Conservation (phyloP, 2,797 vertebrate genomes). For the Scarus forsteni region DNA sequence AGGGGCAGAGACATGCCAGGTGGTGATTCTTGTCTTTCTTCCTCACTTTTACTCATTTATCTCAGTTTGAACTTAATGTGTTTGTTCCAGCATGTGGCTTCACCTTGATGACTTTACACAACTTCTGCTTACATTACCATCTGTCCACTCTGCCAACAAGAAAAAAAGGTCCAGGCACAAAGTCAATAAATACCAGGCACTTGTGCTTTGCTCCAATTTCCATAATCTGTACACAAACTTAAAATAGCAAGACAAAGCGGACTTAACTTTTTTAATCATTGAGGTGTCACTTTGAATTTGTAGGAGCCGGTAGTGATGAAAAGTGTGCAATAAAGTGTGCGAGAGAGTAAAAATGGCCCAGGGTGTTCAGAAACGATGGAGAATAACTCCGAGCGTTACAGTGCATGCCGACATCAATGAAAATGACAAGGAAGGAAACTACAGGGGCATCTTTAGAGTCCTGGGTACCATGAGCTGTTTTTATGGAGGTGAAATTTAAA, state of each 20-base stretch:
- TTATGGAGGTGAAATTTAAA: slow-evolving; percentile 52
- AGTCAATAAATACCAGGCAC: slow-evolving; percentile 15
- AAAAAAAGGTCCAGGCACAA: slow-evolving; percentile 15
- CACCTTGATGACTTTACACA: slow-evolving; percentile 40
- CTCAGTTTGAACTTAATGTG: slow-evolving; percentile 1
- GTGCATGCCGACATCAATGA: slow-evolving; percentile 28
- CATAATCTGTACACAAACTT: slow-evolving; percentile 16
- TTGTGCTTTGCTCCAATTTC: slow-evolving; percentile 10
- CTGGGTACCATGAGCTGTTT: slow-evolving; percentile 23
- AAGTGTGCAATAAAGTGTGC: slow-evolving; percentile 2
- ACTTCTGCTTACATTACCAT: slow-evolving; percentile 27
- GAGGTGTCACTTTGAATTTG: slow-evolving; percentile 21
- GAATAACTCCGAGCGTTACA: slow-evolving; percentile 12
- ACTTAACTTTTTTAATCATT: slow-evolving; percentile 31
- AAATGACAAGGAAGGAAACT: slow-evolving; percentile 45
- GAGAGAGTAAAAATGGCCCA: slow-evolving; percentile 19
- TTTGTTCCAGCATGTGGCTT: slow-evolving; percentile 10
- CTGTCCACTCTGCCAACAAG: slow-evolving; percentile 7
- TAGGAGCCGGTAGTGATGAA: slow-evolving; percentile 13
- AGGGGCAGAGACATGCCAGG: no score
- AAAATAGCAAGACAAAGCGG: slow-evolving; percentile 14
- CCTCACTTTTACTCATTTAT: background rate
- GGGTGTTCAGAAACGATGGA: slow-evolving; percentile 23
- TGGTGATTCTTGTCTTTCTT: background rate
- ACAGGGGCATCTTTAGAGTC: slow-evolving; percentile 40